Percentiles rank a stretch among this genome's conserved stretches.
These are phyloP conservation scores for Hippocampus zosterae DNA, from an alignment of 2,113 vertebrate genomes.

Conservation along the genomic window DNA sequence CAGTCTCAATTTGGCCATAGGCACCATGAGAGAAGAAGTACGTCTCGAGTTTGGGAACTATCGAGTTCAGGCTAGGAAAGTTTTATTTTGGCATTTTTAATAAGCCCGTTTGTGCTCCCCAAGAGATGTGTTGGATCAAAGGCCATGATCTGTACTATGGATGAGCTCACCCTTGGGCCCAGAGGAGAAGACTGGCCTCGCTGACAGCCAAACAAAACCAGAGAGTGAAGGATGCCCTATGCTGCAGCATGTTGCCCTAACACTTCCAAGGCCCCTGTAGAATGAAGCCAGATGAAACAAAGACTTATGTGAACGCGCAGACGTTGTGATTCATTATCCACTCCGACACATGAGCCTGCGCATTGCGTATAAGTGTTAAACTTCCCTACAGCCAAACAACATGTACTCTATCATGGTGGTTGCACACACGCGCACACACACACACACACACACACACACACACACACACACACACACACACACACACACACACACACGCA, in stretches of 20 bases:
- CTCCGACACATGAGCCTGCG: constrained; percentile 41
- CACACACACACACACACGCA: constrained; percentile 2
- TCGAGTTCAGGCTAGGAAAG: constrained; percentile 55
- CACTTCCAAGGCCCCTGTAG: constrained; percentile 59
- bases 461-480: constrained; percentile 4
- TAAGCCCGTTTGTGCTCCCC: constrained; percentile 62
- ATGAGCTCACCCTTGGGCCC: constrained; percentile 55
- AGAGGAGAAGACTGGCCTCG: constrained; percentile 50
- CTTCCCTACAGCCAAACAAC: constrained; percentile 27
- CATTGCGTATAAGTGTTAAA: constrained; percentile 34
- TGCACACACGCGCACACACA: background rate
- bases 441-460: background rate
- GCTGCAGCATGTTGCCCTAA: constrained; percentile 60
- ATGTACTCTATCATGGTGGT: constrained; percentile 2
- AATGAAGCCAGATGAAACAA: constrained; percentile 69
- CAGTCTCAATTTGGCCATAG: constrained; percentile 66
- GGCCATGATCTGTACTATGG: constrained; percentile 64
- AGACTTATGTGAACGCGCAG: constrained; percentile 49
- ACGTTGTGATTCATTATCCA: constrained; percentile 61
- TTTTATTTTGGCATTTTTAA: constrained; percentile 69
- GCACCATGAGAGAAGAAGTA: constrained; percentile 46
- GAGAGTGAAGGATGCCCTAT: constrained; percentile 60
- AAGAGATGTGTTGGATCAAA: constrained; percentile 66
- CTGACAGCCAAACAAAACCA: constrained; percentile 63
- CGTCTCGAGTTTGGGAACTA: constrained; percentile 61